Base-by-base conservation (phyloP, 2,888 invertebrate genomes). In the Periphyllus acericola region DNA sequence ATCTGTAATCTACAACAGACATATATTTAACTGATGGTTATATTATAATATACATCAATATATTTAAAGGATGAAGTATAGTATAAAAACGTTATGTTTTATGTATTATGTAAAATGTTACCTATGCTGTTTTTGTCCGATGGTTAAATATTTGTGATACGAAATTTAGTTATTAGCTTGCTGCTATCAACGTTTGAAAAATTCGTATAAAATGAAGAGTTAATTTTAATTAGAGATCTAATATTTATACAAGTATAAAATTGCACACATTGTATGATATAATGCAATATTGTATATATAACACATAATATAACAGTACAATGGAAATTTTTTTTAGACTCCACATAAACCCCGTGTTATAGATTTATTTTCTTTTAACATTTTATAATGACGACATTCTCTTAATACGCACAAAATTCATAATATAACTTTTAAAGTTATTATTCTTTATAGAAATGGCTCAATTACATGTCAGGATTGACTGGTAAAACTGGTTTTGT, bases 401-500 rank as follows among this genome's bases (percentile, higher is more conserved):
- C 21, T 1, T 25, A 3, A 60, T 60, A 60, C 5, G 21, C 60
- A 25, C 17, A 17, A 1, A 14, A 46, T 14, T 46, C 46, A 14
- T 46, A 46, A 14, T 46, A 46, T 0, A 46, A 46, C 46, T 1
- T 14, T 46, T 32, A 17, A 17, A 71, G 29, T 71, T 71, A 71
- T 71, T 71, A 17, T 71, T 71, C 32, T 17, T 71, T 0, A 32
- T 29, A 71, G 17, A 29, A 29, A 71, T 32, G 17, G 14, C 17
- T 29, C 8, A 55, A 68, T 40, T 29, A 21, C 21, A 29, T 25
- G 14, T 29, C 5, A 52, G 46, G 71, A 52, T 52, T 71, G 71
- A 71, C 29, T 82, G 32, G 81, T 46, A 71, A 82, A 82, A 82
- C 82, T 46, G 46, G 82, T 82, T 82, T 46, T 52, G 52, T 82